phyloP scores from a whole-genome alignment of 2,113 vertebrate genomes.

The Erinaceus europaeus region DNA sequence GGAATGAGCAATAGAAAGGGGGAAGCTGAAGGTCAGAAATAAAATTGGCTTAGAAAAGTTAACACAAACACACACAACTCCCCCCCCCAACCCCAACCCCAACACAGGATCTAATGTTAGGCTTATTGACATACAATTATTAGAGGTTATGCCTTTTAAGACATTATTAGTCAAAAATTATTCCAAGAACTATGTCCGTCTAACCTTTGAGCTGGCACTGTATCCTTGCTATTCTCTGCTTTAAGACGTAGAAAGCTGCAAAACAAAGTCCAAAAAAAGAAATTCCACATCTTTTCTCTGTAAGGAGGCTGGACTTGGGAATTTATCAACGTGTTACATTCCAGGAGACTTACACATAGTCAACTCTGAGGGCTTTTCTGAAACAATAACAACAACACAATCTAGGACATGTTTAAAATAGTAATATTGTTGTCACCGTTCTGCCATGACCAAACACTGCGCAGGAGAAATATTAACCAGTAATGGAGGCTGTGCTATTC shows the following conservation, averaged over 20 bases:
- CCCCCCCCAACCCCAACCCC: conserved; percentile 9
- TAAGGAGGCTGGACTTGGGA: conserved; percentile 86
- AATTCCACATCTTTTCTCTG: conserved; percentile 85
- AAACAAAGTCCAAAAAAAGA: conserved; percentile 98
- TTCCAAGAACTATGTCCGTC: conserved; percentile 92
- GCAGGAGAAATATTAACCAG: conserved; percentile 66
- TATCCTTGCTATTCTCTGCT: conserved; percentile 97
- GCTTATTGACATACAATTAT: conserved; percentile 64
- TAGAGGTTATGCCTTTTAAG: conserved; percentile 82
- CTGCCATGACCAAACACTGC: conserved; percentile 75
- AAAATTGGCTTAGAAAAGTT: conserved; percentile 28
- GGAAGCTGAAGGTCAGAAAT: conserved; percentile 23
- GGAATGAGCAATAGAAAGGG: conserved; percentile 47
- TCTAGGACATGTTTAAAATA: conserved; percentile 84
- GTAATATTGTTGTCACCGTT: conserved; percentile 80
- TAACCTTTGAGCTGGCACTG: conserved; percentile 99
- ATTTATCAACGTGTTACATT: conserved; percentile 88
- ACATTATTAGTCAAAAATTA: conserved; percentile 86
- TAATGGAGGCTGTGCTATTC: conserved; percentile 80
- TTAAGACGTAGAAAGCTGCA: conserved; percentile 99
- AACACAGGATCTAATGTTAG: conserved; percentile 40
- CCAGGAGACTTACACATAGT: conserved; percentile 86
- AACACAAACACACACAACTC: conserved; percentile 16
- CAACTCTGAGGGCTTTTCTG: conserved; percentile 85
- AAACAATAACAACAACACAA: conserved; percentile 81